These are phyloP conservation scores for Tympanuchus pallidicinctus DNA, from an alignment of 2,113 vertebrate genomes.

Conservation along the genomic window DNA sequence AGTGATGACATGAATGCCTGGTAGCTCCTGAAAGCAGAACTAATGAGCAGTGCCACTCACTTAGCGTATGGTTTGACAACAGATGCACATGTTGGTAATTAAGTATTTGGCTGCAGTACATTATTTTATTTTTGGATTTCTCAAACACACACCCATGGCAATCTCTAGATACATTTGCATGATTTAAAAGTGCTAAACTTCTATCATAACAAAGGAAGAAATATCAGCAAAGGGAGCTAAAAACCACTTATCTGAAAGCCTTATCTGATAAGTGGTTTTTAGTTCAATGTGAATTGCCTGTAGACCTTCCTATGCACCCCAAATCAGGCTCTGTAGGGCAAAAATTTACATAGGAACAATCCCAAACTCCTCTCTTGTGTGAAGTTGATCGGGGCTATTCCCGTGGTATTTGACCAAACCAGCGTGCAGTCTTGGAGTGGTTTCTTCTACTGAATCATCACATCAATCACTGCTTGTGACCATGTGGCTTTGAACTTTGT, in stretches of 20 bases:
- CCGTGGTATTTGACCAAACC: neutral
- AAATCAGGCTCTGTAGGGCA: neutral
- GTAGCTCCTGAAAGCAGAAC: conserved; percentile 74
- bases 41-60: conserved; percentile 73
- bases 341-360: neutral
- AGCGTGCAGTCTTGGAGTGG: neutral
- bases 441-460: neutral
- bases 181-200: conserved; percentile 35
- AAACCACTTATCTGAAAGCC: neutral
- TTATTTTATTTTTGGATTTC: conserved; percentile 73
- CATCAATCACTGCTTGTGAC: neutral
- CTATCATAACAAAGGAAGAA: conserved; percentile 20
- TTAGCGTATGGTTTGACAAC: conserved; percentile 75
- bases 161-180: conserved; percentile 39
- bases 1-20: conserved; percentile 59
- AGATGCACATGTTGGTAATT: conserved; percentile 73
- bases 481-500: conserved; percentile 31
- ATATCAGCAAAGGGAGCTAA: neutral
- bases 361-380: neutral
- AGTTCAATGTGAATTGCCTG: neutral
- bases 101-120: conserved; percentile 69
- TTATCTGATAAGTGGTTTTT: no score
- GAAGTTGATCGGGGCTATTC: neutral
- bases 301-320: neutral
- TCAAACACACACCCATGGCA: conserved; percentile 49